Percentiles rank a stretch among this genome's conserved stretches.
Evolutionary conservation across 2,113 vertebrate species (phyloP).

Genomic region (Rhynchopsitta pachyrhyncha): DNA sequence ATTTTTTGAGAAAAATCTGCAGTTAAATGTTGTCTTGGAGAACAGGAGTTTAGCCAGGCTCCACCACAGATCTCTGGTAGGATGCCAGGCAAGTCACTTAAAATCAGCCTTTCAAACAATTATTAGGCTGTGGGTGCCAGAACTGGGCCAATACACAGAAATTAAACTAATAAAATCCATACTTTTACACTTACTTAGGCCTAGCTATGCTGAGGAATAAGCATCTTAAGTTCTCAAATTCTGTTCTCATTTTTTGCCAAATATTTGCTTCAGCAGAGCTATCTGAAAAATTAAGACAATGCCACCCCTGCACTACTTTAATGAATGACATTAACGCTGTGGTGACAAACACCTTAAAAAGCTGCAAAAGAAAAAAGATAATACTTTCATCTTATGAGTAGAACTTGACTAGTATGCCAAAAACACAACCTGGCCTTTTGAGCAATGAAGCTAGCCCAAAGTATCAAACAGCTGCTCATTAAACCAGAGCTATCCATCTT

Average conservation of each 20-base stretch:
- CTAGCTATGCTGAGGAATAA: not conserved
- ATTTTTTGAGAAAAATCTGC: not conserved
- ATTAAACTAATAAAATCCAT: not conserved
- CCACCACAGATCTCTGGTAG: not conserved
- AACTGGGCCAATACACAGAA: not conserved
- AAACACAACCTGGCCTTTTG: not conserved
- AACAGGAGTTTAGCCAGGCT: constrained; percentile 1
- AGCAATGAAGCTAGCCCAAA: not conserved
- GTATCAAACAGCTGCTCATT: not conserved
- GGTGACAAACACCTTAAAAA: not conserved
- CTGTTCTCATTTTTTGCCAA: not conserved
- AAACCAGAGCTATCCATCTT: not conserved
- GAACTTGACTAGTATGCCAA: not conserved
- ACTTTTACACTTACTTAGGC: not conserved
- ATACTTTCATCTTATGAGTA: not conserved
- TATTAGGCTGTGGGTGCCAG: not conserved
- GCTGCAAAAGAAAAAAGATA: not conserved
- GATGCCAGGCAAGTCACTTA: not conserved
- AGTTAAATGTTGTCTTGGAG: not conserved
- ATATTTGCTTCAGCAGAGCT: not conserved
- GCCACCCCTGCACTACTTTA: fast-evolving
- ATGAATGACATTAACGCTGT: not conserved
- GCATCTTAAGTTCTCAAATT: not conserved
- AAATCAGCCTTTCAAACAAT: not conserved
- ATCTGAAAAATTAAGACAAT: not conserved